Base-by-base conservation (phyloP, 2,113 vertebrate genomes). In the Lathamus discolor region DNA sequence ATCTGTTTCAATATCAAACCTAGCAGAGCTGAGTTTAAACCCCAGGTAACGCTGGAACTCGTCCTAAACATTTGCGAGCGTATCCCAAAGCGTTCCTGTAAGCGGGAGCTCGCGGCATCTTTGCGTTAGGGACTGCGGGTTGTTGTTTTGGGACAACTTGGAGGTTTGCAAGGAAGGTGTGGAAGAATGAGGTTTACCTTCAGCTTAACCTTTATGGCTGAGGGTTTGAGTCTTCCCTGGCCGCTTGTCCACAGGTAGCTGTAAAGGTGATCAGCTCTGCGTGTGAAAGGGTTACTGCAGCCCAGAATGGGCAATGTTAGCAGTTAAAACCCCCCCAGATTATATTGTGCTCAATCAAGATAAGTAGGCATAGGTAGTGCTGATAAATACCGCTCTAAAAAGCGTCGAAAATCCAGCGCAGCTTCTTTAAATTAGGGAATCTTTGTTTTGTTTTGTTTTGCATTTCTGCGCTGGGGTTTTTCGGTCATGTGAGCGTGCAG, bases 71-170 rank as follows among this genome's bases (percentile, higher is more conserved):
- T 83, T 89, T 62, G 44, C 0, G 15, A 78, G 66, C 1, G 1
- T 78, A 31, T 55, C 83, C n/a, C 5, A 1, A 64, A 41, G 33
- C 2, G 1, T 74, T 63, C 46, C 43, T 0, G 4, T 59, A 49
- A 54, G 59, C 1, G 2, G 66, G 57, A 83, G 29, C 46, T 83
- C 0, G 0, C 3, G 0, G 10, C 0, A 0, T 19, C 83, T 52
- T n/a, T 28, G 27, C 0, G 0, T 41, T 59, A 12, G 23, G 17
- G 55, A 67, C 28, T 0, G 0, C 20, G 13, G 46, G 8, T 57
- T 43, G 41, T 44, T 67, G 14, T 46, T 73, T 46, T 52, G 44
- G 35, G 35, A 33, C 46, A 73, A 61, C 44, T 35, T 87, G 64
- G 55, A 72, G 28, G 19, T 86, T 68, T 76, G 61, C n/a, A 57